Conservation (phyloP, 2,888 invertebrate genomes). For the Cremastinae sp. region DNA sequence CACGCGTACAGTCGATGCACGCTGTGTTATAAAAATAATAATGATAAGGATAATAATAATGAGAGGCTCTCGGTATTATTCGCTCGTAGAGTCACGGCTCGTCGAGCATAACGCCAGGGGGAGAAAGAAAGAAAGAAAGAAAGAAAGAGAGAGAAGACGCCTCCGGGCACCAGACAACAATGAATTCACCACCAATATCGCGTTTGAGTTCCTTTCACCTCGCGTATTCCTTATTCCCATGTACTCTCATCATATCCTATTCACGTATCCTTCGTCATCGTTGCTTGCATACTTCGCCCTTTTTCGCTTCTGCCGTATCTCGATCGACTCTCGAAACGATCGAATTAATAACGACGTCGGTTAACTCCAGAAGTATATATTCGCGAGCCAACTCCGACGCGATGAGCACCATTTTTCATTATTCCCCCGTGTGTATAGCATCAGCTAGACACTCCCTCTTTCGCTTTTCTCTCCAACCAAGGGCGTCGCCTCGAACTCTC, state of each 20-base stretch:
- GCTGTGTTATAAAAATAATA: background rate
- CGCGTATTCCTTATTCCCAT: slow-evolving; percentile 46
- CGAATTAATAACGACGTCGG: slow-evolving; percentile 2
- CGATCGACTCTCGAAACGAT: slow-evolving; percentile 7
- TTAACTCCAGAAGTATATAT: background rate
- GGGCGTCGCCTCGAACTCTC: no score
- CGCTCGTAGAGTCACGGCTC: slow-evolving; percentile 65
- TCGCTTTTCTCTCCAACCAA: no score
- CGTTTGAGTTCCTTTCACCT: slow-evolving; percentile 64
- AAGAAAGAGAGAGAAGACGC: slow-evolving; percentile 21
- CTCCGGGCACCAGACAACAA: slow-evolving; percentile 68
- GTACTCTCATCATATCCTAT: slow-evolving; percentile 45
- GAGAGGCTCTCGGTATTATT: slow-evolving; percentile 24
- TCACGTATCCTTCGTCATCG: slow-evolving; percentile 46
- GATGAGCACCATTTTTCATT: background rate
- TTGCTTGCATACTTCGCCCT: slow-evolving; percentile 27
- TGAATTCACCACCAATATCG: slow-evolving; percentile 67
- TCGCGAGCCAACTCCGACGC: background rate
- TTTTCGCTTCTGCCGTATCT: slow-evolving; percentile 9
- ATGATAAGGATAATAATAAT: slow-evolving; percentile 35
- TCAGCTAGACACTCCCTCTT: no score
- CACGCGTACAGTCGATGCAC: slow-evolving; percentile 34
- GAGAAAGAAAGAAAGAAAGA: slow-evolving; percentile 19
- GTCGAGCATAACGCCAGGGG: slow-evolving; percentile 64
- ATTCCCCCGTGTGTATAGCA: no score